These are phyloP conservation scores for Anarsia innoxiella DNA, from an alignment of 2,888 invertebrate genomes.

Conservation along the genomic window DNA sequence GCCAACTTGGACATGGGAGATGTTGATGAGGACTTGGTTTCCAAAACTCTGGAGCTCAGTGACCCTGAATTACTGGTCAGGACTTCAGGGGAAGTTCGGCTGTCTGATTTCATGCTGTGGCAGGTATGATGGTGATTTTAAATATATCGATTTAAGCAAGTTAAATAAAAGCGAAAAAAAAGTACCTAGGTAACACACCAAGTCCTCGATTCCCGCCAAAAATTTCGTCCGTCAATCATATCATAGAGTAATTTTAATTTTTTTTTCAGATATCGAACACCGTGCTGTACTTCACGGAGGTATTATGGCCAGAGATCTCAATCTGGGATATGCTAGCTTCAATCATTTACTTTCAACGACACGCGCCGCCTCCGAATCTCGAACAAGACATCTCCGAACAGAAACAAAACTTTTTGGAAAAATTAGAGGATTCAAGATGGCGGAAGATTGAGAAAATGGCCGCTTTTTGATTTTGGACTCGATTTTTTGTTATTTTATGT, in stretches of 20 bases:
- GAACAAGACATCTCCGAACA: slow-evolving; percentile 32
- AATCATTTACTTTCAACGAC: slow-evolving; percentile 90
- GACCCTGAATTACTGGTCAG: slow-evolving; percentile 93
- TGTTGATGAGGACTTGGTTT: slow-evolving; percentile 84
- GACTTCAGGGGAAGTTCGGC: slow-evolving; percentile 95
- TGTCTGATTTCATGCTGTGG: slow-evolving; percentile 97
- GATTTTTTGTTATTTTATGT: too few relatives aligned
- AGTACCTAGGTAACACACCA: too few relatives aligned
- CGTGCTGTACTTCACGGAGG: slow-evolving; percentile 89
- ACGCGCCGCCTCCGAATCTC: slow-evolving; percentile 34
- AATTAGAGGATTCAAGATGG: slow-evolving; percentile 45
- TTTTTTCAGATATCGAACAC: slow-evolving; percentile 80
- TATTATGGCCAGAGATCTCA: slow-evolving; percentile 97
- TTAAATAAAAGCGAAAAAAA: too few relatives aligned
- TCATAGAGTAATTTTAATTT: too few relatives aligned
- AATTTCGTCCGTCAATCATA: too few relatives aligned
- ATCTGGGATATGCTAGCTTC: slow-evolving; percentile 93
- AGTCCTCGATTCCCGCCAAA: too few relatives aligned
- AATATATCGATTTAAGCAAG: background rate
- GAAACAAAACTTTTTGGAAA: slow-evolving; percentile 52
- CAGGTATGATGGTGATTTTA: slow-evolving; percentile 66
- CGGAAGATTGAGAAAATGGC: slow-evolving; percentile 1
- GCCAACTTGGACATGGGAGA: slow-evolving; percentile 80
- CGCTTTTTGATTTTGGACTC: too few relatives aligned
- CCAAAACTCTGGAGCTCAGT: slow-evolving; percentile 81